phyloP scores from a whole-genome alignment of 2,113 vertebrate species.

The Cebidichthys violaceus region DNA sequence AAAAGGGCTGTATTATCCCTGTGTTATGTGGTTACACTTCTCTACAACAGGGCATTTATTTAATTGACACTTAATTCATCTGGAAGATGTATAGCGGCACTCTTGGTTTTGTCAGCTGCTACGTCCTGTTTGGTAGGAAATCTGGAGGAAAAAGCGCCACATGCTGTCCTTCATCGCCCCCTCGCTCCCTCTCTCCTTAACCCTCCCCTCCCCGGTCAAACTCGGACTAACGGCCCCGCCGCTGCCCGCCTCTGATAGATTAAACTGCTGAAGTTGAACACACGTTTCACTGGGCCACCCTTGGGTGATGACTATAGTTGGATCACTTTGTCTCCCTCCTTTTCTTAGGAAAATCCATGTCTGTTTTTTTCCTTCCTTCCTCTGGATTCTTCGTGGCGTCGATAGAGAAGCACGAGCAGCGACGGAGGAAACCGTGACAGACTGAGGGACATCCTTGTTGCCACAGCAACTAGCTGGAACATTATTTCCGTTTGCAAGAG shows the following conservation, averaged over 20 bases:
- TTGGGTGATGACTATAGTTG: neutral
- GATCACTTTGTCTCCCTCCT: constrained; percentile 16
- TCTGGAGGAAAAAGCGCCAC: constrained; percentile 51
- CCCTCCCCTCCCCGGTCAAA: neutral
- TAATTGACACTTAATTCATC: neutral
- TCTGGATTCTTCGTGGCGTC: constrained; percentile 44
- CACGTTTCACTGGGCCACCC: neutral
- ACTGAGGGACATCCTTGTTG: constrained; percentile 72
- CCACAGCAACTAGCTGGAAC: constrained; percentile 72
- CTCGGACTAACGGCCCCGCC: constrained; percentile 14
- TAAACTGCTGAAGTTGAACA: neutral
- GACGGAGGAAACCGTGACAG: constrained; percentile 66
- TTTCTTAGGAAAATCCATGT: constrained; percentile 40
- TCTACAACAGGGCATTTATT: neutral
- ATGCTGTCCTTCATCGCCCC: constrained; percentile 41
- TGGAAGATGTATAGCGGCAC: neutral
- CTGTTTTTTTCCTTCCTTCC: constrained; percentile 17
- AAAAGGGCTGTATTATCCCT: neutral
- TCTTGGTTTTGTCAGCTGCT: constrained; percentile 1
- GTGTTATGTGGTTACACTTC: too few species aligned
- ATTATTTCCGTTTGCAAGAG: constrained; percentile 44
- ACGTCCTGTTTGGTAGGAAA: constrained; percentile 34
- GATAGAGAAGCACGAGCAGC: constrained; percentile 48
- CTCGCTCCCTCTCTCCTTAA: neutral
- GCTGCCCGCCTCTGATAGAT: constrained; percentile 23